Evolutionary conservation across 2,797 vertebrate species (phyloP), one percentile per base, ranked within the genome.

Genomic region (Xenops minutus): DNA sequence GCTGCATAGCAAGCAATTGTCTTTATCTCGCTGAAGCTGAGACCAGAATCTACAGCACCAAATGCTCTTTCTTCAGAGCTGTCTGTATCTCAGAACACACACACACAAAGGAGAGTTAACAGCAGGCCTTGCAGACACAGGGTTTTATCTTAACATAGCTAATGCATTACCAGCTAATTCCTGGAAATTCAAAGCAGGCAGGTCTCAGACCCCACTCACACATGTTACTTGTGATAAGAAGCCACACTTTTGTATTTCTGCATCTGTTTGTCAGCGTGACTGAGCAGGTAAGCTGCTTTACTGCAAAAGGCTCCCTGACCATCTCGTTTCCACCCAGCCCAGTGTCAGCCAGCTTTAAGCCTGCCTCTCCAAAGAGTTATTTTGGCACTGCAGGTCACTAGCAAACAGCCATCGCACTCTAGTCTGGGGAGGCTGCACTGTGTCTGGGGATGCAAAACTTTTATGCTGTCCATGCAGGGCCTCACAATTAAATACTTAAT

Each of bases 91-190:
- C 63, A 34, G 59, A 51, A 51, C 49, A 51, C 59, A 24, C 68
- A 44, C 34, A 46, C 78, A 79, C 58, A 88, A 21, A 79, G 30
- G 49, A 81, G 66, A 79, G 67, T 80, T 87, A 95, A 90, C 83
- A 86, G 77, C 80, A 94, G 63, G 59, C 54, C 63, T 79, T 87
- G 61, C 83, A 66, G 29, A 74, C 74, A 62, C 18, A 7, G 3
- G 12, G 44, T 34, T 94, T 96, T 97, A 94, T 95, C 96, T 92
- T 92, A 81, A 88, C 74, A 55, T 36, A 75, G 85, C 61, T 92
- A 68, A 79, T 69, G 86, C 56, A 34, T 93, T 87, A 91, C n/a
- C 80, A 83, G 52, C 77, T 92, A 61, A 91, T 96, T 96, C 94
- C 68, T 92, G 88, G 92, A 95, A 96, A 79, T 85, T 80, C 72